Evolutionary conservation across 2,797 vertebrate species (phyloP), one percentile per base, ranked within the genome.

Genomic region (Bufotes viridis): DNA sequence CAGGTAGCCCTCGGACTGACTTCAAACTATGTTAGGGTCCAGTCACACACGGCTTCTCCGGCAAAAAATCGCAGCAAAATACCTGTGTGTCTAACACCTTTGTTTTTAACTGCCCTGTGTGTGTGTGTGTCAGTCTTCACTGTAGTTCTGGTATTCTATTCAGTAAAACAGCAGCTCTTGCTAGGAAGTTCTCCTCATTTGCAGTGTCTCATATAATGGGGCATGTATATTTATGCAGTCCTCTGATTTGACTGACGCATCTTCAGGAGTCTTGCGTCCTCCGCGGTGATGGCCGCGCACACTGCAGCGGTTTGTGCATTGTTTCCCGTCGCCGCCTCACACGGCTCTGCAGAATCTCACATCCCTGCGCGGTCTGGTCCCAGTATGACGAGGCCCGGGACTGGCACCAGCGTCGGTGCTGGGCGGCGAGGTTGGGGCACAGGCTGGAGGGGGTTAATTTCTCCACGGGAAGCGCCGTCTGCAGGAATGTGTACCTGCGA

Each of bases 401-500:
- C 55, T 42, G 55, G 9, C 55, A 57, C 55, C 55, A 57, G 74
- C 74, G 22, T 4, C 49, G 70, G 70, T 74, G 69, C 17, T 12
- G 29, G 24, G 63, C 22, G 34, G 12, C 17, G 55, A 15, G 82
- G 82, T 75, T 55, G 57, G 55, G 82, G 65, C 55, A 9, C 82
- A 55, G 82, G 12, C 67, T 15, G 22, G 0, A n/a, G 76, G 20
- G 87, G 87, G 82, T 85, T 82, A 87, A 87, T 75, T 0, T 9
- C 61, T 78, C 6, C 60, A 82, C 63, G 53, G 86, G 79, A 85
- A 42, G 29, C 75, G 42, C 72, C 17, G 75, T 55, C 80, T 57
- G 26, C 51, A 89, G 87, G 87, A 89, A 89, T 89, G 57, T 42
- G 78, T 89, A 86, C 83, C 87, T 89, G 78, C 78, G 14, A 89